Percentiles rank a stretch among this genome's conserved stretches.
phyloP scores from a whole-genome alignment of 2,888 invertebrate genomes.

The Marasmarcha lunaedactyla region DNA sequence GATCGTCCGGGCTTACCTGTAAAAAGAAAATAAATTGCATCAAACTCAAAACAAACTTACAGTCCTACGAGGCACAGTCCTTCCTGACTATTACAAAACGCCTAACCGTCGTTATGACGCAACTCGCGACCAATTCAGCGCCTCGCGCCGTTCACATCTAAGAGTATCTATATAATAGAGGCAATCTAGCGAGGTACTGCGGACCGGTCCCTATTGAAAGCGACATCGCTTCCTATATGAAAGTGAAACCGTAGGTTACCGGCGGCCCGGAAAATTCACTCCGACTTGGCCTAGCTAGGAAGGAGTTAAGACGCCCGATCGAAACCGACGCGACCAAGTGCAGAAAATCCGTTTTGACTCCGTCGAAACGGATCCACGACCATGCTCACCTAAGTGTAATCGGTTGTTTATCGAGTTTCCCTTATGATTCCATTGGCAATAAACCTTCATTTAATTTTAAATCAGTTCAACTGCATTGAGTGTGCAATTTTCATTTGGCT shows the following conservation, averaged over 20 bases:
- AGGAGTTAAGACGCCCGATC: neutral
- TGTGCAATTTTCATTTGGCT: too few relatives aligned
- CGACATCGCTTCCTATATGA: conserved; percentile 67
- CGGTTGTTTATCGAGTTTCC: too few relatives aligned
- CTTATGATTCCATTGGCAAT: too few relatives aligned
- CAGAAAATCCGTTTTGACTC: too few relatives aligned
- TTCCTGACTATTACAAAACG: too few relatives aligned
- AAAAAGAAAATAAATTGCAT: conserved; percentile 23
- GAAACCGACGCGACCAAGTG: too few relatives aligned
- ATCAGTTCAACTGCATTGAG: too few relatives aligned
- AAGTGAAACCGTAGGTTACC: conserved; percentile 56
- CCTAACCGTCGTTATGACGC: neutral
- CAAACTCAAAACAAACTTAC: conserved; percentile 4
- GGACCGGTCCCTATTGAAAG: conserved; percentile 65
- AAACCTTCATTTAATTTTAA: too few relatives aligned
- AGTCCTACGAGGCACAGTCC: neutral
- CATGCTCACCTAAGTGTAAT: too few relatives aligned
- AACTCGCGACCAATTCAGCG: neutral
- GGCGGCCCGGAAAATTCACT: conserved; percentile 43
- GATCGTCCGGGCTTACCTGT: conserved; percentile 47
- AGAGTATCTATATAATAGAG: neutral
- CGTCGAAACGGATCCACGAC: too few relatives aligned
- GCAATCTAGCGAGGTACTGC: conserved; percentile 22
- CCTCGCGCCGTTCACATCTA: neutral
- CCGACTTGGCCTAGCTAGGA: neutral